Evolutionary conservation across 2,113 vertebrate species (phyloP), one percentile per base, ranked within the genome.

Genomic region (Gallinago paraguaiae): DNA sequence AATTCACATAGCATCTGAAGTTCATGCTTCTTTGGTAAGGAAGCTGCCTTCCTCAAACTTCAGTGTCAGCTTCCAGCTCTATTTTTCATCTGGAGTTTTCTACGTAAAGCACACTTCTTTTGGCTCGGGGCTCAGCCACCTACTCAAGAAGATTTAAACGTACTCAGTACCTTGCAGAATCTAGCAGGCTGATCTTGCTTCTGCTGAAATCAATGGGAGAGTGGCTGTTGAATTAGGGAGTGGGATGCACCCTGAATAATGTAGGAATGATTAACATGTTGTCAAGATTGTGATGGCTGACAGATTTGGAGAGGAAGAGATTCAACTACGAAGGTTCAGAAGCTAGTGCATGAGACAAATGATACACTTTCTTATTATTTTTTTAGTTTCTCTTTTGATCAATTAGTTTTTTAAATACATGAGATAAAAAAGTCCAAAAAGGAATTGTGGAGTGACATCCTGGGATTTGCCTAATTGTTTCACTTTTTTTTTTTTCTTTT

Each of bases 61-160:
- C 69, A 89, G 35, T 51, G 56, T 72, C 84, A 92, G 69, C 57
- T 91, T 92, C 77, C 84, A 95, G n/a, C 23, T 89, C 64, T 93
- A 79, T 82, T 91, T 94, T 95, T 48, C 76, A 53, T 51, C 77
- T 60, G 56, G 61, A 69, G 65, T 87, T 75, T 87, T 89, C 83
- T 68, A 60, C 57, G 64, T 82, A 92, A 92, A 93, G 77, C 46
- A 28, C 37, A 63, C 33, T 91, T 84, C 48, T 94, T 83, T 75
- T 85, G 67, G 48, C 56, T 84, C 76, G 31, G 61, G 77, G 71
- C n/a, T 92, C 48, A 93, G 57, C 79, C 63, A 82, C 86, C 74
- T 64, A 60, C 74, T 88, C 12, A 4, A n/a, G 53, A 86, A 46
- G 59, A 69, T 43, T 89, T 51, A 89, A 79, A 92, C 17, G 30